A percentile compares a stretch with the other conserved stretches of the same genome.
phyloP scores from a whole-genome alignment of 2,888 invertebrate genomes.

The Hoplodrina blanda region DNA sequence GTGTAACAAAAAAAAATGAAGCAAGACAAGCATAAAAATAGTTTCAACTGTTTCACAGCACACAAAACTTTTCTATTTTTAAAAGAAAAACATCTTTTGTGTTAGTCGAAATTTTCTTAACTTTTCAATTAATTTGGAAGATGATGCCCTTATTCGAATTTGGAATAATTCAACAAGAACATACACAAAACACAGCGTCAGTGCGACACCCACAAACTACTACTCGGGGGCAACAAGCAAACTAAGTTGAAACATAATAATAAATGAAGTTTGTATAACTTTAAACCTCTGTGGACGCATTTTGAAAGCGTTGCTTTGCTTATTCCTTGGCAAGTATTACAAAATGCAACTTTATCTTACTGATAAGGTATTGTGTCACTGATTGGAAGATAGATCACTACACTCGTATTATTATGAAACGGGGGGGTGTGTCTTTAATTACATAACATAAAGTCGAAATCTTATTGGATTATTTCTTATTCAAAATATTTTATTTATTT shows the following conservation, averaged over 20 bases:
- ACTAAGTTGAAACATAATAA: constrained; percentile 38
- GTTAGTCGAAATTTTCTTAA: no score
- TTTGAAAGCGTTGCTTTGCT: constrained; percentile 19
- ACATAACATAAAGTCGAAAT: constrained; percentile 13
- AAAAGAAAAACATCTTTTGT: no score
- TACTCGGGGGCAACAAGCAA: constrained; percentile 18
- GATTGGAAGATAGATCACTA: constrained; percentile 43
- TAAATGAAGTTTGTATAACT: constrained; percentile 40
- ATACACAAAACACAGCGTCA: constrained; percentile 13
- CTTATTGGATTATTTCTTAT: constrained; percentile 13
- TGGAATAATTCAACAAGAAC: not conserved
- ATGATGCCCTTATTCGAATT: no score
- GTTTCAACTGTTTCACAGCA: not conserved
- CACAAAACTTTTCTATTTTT: not conserved
- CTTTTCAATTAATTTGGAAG: no score
- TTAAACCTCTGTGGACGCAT: constrained; percentile 29
- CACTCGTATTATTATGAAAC: constrained; percentile 40
- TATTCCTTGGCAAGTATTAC: constrained; percentile 29
- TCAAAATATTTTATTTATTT: not conserved
- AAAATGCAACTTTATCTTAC: constrained; percentile 51
- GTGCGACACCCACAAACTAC: constrained; percentile 22
- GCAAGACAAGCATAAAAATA: not conserved
- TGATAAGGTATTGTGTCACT: constrained; percentile 59
- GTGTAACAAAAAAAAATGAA: not conserved
- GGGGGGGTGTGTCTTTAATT: constrained; percentile 48